A percentile compares a stretch with the other conserved stretches of the same genome.
Conservation (phyloP, 64 coral and sea anemone genomes). For the Dendronephthya gigantea region DNA sequence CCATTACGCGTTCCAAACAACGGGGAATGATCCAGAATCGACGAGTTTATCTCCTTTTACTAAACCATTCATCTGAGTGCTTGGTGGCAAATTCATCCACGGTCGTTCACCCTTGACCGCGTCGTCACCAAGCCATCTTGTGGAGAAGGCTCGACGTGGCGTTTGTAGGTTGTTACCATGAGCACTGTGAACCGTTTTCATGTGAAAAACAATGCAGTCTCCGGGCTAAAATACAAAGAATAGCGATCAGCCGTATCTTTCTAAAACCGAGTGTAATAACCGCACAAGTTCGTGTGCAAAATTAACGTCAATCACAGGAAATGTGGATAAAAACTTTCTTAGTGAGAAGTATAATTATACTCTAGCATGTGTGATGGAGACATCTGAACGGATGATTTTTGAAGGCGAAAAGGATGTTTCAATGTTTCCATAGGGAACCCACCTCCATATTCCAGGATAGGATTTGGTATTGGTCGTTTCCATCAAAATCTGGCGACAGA, state of each 20-base stretch:
- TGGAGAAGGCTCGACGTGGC: slow-evolving; percentile 26
- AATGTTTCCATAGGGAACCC: background rate
- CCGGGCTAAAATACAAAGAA: slow-evolving; percentile 16
- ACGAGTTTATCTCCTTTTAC: slow-evolving; percentile 15
- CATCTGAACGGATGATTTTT: too few relatives aligned
- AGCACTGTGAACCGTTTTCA: slow-evolving; percentile 31
- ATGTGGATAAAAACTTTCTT: too few relatives aligned
- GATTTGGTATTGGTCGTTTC: slow-evolving; percentile 21
- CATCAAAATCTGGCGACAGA: slow-evolving; percentile 14
- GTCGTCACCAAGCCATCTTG: slow-evolving; percentile 35
- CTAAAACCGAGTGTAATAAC: background rate
- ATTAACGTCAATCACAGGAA: too few relatives aligned
- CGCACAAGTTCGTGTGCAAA: background rate
- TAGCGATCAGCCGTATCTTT: background rate
- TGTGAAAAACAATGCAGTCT: slow-evolving; percentile 42
- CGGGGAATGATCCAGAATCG: slow-evolving; percentile 25
- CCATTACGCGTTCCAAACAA: background rate
- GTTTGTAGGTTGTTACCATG: slow-evolving; percentile 28
- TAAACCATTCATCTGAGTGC: background rate
- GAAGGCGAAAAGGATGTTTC: background rate
- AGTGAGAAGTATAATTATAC: too few relatives aligned
- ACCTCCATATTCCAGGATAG: slow-evolving; percentile 42
- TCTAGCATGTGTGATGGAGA: too few relatives aligned
- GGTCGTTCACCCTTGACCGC: slow-evolving; percentile 28
- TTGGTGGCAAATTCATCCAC: slow-evolving; percentile 38